Percentiles rank a stretch among this genome's conserved stretches.
These are phyloP conservation scores for Spisula subtruncata DNA, from an alignment of 2,888 invertebrate species.

Conservation along the genomic window DNA sequence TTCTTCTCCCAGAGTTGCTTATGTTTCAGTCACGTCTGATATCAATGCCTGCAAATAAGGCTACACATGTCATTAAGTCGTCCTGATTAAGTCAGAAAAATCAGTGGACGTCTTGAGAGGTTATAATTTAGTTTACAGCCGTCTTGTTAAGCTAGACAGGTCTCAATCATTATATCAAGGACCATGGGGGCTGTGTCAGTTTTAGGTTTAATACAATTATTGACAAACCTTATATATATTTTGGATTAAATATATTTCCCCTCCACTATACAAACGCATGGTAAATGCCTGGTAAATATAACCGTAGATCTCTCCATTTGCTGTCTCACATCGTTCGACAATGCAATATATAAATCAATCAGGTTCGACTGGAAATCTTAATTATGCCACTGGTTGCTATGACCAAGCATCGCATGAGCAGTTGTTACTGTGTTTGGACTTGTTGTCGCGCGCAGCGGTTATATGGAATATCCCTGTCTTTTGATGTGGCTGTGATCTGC, in stretches of 20 bases:
- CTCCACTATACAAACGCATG: too few species aligned
- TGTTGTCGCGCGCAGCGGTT: too few species aligned
- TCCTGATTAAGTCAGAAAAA: neutral
- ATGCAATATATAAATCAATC: neutral
- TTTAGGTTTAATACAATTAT: neutral
- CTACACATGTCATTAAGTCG: conserved; percentile 6
- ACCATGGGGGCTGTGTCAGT: neutral
- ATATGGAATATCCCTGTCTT: too few species aligned
- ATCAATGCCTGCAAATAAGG: neutral
- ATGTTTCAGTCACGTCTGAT: neutral
- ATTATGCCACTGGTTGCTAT: too few species aligned
- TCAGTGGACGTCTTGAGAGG: neutral
- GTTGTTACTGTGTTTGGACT: too few species aligned
- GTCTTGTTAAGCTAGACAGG: neutral
- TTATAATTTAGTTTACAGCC: neutral
- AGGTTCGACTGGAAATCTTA: too few species aligned
- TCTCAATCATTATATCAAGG: neutral
- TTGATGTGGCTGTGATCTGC: too few species aligned
- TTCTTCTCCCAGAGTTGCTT: neutral
- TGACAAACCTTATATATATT: neutral
- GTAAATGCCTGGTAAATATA: neutral
- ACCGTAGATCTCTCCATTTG: neutral
- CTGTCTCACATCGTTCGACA: neutral
- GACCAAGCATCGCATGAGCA: too few species aligned
- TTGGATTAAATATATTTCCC: conserved; percentile 14